Evolutionary conservation across 2,888 invertebrate genomes (phyloP), one percentile per base, ranked within the genome.

Genomic region (Chydorus sphaericus): DNA sequence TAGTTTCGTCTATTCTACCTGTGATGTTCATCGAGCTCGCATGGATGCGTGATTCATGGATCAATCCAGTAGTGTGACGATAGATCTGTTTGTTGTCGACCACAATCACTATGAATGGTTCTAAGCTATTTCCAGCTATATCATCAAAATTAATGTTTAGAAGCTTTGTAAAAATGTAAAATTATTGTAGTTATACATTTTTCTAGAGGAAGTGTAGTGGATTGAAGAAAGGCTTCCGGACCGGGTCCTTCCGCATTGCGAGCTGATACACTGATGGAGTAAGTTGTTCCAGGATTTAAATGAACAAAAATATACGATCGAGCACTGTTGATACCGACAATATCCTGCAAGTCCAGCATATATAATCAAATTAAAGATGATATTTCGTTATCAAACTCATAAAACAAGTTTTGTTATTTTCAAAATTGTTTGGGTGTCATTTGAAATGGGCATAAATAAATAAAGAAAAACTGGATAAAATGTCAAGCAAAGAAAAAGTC

Each of bases 231-330:
- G 1, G 81, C 80, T 5, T 77, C 70, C 0, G 89, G 89, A 3
- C 91, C 88, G 63, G 83, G 81, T 3, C 90, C 90, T 30, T 81
- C 78, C 2, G 77, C 77, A 66, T 90, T 90, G 61, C 83, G 75
- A 81, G 88, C 87, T 3, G 82, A 77, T 23, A 90, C 77, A 14
- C 81, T 79, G n/a, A 90, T 76, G 6, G 79, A 79, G 66, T 89
- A 91, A 64, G 82, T 82, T 23, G 78, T 77, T 26, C 78, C 76
- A 0, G 87, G 79, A 53, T 76, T 71, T 60, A 90, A 71, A 66
- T 84, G 81, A 72, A 81, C 81, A 63, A 85, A 82, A 77, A 85
- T 82, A 69, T 85, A 85, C 69, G 81, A 82, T 57, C 77, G 70
- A n/a, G n/a, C n/a, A 62, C 81, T 81, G 67, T 81, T 79, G 18